Evolutionary conservation across 2,888 invertebrate genomes (phyloP).

Genomic region (Pogonocherus hispidulus): DNA sequence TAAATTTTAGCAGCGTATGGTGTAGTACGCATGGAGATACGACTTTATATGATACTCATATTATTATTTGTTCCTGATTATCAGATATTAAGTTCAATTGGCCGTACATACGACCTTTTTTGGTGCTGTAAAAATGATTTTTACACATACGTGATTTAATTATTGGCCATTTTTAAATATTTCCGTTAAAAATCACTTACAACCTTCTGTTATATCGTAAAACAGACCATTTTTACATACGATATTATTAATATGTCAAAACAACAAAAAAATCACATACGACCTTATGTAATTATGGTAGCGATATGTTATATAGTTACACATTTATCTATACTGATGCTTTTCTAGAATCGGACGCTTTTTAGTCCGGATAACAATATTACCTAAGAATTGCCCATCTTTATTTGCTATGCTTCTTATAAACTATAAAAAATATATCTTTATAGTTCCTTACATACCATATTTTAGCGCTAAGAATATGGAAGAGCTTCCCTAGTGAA

Average conservation of each 20-base stretch:
- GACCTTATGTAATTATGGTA: constrained; percentile 1
- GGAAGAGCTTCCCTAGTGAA: too few relatives aligned
- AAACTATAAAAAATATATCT: too few relatives aligned
- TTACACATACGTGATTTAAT: not conserved
- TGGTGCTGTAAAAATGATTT: not conserved
- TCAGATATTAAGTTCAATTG: not conserved
- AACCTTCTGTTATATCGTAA: not conserved
- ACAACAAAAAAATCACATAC: not conserved
- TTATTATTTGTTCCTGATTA: not conserved
- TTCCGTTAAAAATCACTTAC: not conserved
- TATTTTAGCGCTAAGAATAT: too few relatives aligned
- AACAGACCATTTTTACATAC: not conserved
- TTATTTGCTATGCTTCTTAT: too few relatives aligned
- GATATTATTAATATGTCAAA: not conserved
- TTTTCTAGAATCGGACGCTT: too few relatives aligned
- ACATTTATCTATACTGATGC: too few relatives aligned
- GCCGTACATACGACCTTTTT: not conserved
- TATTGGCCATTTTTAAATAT: not conserved
- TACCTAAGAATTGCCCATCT: too few relatives aligned
- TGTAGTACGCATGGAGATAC: too few relatives aligned
- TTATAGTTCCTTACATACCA: too few relatives aligned
- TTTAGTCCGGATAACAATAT: too few relatives aligned
- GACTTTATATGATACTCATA: not conserved
- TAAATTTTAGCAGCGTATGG: too few relatives aligned
- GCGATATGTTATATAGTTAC: not conserved